Base-by-base conservation (phyloP, 2,888 invertebrate genomes). In the Caenorhabditis sp. region DNA sequence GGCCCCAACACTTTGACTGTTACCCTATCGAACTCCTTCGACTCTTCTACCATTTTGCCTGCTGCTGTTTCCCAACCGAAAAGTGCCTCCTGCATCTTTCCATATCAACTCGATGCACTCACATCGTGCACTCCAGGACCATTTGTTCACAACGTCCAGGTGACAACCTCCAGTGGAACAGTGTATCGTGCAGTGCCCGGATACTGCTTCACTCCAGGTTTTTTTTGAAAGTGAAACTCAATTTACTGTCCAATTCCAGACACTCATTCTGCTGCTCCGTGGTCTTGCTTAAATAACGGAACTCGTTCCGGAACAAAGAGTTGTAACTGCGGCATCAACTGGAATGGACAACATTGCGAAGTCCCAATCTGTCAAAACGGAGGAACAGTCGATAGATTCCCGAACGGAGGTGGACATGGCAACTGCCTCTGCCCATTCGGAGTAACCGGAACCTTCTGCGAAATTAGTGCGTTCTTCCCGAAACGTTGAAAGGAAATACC, bases 401-500 rank as follows among this genome's bases (percentile, higher is more conserved):
- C 83, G 28, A 82, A 79, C 26, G 83, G 83, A 60, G 72, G 72
- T n/a, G 83, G 83, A n/a, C 74, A 62, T 35, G 80, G 84, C 24
- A 67, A 79, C 62, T 86, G 86, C 50, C 28, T 77, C 32, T 86
- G 86, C 68, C 76, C 70, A 28, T 82, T 80, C 22, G 86, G 86
- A 15, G 74, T 81, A 11, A 24, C 44, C 6, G 86, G 86, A 78
- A 65, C 55, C 26, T 83, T 83, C 67, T 86, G 86, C 44, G 81
- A 86, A 58, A 83, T 61, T 15, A 37, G 82, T 82, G 28, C 68
- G 72, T 61, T n/a, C n/a, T n/a, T n/a, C n/a, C n/a, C n/a, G n/a
- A n/a, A n/a, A n/a, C n/a, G n/a, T n/a, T n/a, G n/a, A n/a, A 40
- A 53, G 18, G 26, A 18, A 6, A 20, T 32, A 13, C 18, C 20